phyloP scores from a whole-genome alignment of 2,888 invertebrate species.

The Acrocera orbiculus region DNA sequence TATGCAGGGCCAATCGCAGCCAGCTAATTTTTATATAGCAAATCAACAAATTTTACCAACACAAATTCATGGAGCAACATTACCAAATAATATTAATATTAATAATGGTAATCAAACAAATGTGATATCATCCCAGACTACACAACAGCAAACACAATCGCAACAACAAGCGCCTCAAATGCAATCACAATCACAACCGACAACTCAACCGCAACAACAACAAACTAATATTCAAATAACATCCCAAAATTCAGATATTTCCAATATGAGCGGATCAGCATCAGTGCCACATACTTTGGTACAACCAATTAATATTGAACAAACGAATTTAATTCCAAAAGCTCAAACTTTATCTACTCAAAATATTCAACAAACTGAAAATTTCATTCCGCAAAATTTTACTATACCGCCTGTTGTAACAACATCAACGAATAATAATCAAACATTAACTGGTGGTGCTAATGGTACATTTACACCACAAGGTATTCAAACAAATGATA shows the following conservation, averaged over 20 bases:
- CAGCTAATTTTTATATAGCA: slow-evolving; percentile 9
- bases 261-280: background rate
- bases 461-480: slow-evolving; percentile 1
- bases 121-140: slow-evolving; percentile 9
- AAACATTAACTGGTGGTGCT: slow-evolving; percentile 5
- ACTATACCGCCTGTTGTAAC: slow-evolving; percentile 9
- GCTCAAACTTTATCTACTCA: slow-evolving; percentile 1
- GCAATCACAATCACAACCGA: slow-evolving; percentile 14
- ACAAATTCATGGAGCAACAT: slow-evolving; percentile 17
- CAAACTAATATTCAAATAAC: slow-evolving; percentile 2
- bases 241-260: background rate
- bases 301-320: background rate
- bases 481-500: slow-evolving; percentile 3
- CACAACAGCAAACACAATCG: slow-evolving; percentile 2
- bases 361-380: slow-evolving; percentile 5
- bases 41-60: slow-evolving; percentile 11
- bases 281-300: slow-evolving; percentile 3
- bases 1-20: slow-evolving; percentile 17
- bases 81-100: slow-evolving; percentile 19
- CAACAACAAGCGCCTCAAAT: too few species aligned
- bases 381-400: too few species aligned
- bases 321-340: background rate
- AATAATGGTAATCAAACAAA: slow-evolving; percentile 16
- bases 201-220: slow-evolving; percentile 10
- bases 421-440: too few species aligned